Evolutionary conservation across 2,797 vertebrate species (phyloP).

Genomic region (Bradypus variegatus): DNA sequence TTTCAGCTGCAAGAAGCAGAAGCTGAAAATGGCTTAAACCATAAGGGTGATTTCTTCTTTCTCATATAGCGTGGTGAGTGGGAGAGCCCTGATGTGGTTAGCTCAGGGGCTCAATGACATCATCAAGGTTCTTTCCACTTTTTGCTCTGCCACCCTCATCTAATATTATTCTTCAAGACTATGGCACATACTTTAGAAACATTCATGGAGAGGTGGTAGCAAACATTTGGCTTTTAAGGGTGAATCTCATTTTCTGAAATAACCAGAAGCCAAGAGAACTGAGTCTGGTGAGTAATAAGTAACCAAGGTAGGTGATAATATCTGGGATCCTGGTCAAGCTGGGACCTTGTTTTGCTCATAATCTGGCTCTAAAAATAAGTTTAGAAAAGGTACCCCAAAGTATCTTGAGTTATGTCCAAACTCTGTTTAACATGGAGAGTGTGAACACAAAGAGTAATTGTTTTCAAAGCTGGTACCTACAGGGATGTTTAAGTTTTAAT

Average conservation of each 20-base stretch:
- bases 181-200: not conserved
- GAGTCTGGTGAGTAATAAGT: not conserved
- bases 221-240: slow-evolving; percentile 8
- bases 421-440: not conserved
- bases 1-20: not conserved
- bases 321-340: not conserved
- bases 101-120: not conserved
- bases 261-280: not conserved
- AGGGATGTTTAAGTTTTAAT: slow-evolving; percentile 23
- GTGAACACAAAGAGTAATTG: slow-evolving; percentile 22
- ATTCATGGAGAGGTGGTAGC: not conserved
- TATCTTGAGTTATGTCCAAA: not conserved
- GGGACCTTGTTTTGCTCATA: not conserved
- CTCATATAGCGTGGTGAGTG: not conserved
- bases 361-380: not conserved
- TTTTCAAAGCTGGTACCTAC: slow-evolving; percentile 9
- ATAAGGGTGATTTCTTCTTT: not conserved
- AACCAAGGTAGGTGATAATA: not conserved
- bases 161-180: not conserved
- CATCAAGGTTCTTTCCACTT: not conserved
- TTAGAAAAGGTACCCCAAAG: not conserved
- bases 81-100: not conserved
- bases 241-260: slow-evolving; percentile 36
- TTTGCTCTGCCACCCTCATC: not conserved
- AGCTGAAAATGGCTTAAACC: not conserved